phyloP scores from a whole-genome alignment of 1,140 invertebrate species.

The Dinothrombium tinctorium region DNA sequence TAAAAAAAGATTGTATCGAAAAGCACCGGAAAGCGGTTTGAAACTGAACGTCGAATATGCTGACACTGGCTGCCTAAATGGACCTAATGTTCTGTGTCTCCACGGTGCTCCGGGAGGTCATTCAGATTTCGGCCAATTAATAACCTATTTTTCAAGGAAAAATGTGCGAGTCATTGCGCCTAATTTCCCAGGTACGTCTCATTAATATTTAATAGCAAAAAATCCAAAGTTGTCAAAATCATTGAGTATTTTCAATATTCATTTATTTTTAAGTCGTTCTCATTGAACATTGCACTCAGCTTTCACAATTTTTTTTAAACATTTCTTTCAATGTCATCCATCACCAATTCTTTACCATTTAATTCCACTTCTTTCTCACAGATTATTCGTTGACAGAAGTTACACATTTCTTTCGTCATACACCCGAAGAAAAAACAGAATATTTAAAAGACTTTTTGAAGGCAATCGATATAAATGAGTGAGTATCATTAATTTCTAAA shows the following conservation, averaged over 20 bases:
- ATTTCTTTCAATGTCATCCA: not conserved
- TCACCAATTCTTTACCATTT: not conserved
- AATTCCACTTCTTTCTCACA: too few species aligned
- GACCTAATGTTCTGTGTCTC: slow-evolving; percentile 6
- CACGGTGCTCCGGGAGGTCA: slow-evolving; percentile 15
- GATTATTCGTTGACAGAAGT: slow-evolving; percentile 2
- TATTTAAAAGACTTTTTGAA: slow-evolving; percentile 13
- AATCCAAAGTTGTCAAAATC: too few species aligned
- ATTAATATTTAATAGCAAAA: too few species aligned
- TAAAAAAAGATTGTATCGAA: slow-evolving; percentile 6
- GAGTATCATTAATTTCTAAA: too few species aligned
- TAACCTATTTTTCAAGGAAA: slow-evolving; percentile 5
- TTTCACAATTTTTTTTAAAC: not conserved
- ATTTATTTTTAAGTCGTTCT: too few species aligned
- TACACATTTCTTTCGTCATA: slow-evolving; percentile 13
- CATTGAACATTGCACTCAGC: not conserved
- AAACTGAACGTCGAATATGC: slow-evolving; percentile 10
- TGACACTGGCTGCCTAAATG: slow-evolving; percentile 4
- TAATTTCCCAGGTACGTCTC: slow-evolving; percentile 13
- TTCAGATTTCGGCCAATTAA: slow-evolving; percentile 11
- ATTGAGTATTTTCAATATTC: too few species aligned
- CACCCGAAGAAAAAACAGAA: slow-evolving; percentile 12
- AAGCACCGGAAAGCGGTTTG: slow-evolving; percentile 6
- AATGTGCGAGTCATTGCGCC: slow-evolving; percentile 11
- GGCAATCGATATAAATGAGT: slow-evolving; percentile 11